Percentiles rank a stretch among this genome's conserved stretches.
phyloP scores from a whole-genome alignment of 2,888 invertebrate genomes.

The Drosophila fulvimacula region DNA sequence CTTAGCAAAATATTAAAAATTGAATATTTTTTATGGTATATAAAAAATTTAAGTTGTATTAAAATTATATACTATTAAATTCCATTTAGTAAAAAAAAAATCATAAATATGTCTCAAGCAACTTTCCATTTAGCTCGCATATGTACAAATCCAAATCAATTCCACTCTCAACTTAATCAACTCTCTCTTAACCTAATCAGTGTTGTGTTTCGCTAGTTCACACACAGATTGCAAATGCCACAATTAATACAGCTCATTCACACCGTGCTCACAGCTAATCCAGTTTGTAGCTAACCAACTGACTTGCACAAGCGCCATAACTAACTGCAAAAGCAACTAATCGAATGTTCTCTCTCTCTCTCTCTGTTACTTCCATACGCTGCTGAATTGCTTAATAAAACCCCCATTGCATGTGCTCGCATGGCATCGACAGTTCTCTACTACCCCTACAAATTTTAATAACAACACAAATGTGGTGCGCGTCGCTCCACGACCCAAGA shows the following conservation, averaged over 20 bases:
- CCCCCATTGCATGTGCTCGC: conserved; percentile 37
- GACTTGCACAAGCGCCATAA: conserved; percentile 14
- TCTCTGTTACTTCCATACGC: conserved; percentile 23
- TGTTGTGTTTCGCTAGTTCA: conserved; percentile 58
- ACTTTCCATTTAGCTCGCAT: conserved; percentile 24
- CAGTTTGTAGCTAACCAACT: conserved; percentile 25
- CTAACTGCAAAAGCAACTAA: conserved; percentile 53
- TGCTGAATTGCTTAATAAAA: conserved; percentile 14
- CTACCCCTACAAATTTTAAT: conserved; percentile 86
- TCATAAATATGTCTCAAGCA: not conserved
- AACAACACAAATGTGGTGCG: conserved; percentile 87
- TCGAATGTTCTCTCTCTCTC: conserved; percentile 42
- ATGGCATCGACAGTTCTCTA: conserved; percentile 79
- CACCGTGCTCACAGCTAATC: conserved; percentile 28
- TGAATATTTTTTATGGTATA: no score
- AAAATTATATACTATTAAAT: no score
- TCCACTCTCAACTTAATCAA: not conserved
- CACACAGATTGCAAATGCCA: conserved; percentile 27
- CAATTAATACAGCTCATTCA: conserved; percentile 32
- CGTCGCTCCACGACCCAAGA: conserved; percentile 85
- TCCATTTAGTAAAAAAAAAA: not conserved
- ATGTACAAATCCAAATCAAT: conserved; percentile 1
- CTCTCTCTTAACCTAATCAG: conserved; percentile 11
- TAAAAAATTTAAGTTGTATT: no score
- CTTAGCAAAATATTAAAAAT: not conserved